phyloP scores from a whole-genome alignment of 2,113 vertebrate species.

The Microcebus ravelobensis region DNA sequence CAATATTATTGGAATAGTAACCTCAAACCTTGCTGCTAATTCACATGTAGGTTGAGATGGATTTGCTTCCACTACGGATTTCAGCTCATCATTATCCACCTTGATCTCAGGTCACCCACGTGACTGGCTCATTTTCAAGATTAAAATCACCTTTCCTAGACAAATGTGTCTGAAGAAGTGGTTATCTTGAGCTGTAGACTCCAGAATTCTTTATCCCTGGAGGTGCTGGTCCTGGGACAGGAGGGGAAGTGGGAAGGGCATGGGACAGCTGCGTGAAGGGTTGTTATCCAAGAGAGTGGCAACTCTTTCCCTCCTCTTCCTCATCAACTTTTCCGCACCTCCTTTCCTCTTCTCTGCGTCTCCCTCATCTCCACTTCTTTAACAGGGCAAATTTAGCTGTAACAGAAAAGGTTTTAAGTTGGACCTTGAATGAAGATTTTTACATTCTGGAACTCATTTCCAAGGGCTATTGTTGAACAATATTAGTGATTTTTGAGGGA shows the following conservation, averaged over 20 bases:
- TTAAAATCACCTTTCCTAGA: not conserved
- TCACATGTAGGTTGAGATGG: no score
- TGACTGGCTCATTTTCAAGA: no score
- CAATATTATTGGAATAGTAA: no score
- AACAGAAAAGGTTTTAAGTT: not conserved
- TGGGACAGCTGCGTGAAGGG: fast-evolving
- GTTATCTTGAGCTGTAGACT: not conserved
- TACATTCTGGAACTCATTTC: slow-evolving; percentile 12
- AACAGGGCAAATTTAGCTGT: not conserved
- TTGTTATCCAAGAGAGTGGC: fast-evolving
- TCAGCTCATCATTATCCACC: no score
- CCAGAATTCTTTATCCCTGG: not conserved
- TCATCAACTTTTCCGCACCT: not conserved
- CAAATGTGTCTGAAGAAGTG: not conserved
- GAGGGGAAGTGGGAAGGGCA: not conserved
- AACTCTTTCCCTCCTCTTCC: not conserved
- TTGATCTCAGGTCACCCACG: no score
- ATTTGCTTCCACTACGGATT: no score
- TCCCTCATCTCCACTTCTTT: not conserved
- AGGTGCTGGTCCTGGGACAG: not conserved
- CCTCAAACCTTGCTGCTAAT: no score
- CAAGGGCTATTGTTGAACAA: not conserved
- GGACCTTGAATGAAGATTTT: slow-evolving; percentile 17
- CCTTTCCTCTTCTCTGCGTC: not conserved
- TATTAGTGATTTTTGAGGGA: not conserved